Evolutionary conservation across 2,888 invertebrate species (phyloP), one percentile per base, ranked within the genome.

Genomic region (Nycteola revayana): DNA sequence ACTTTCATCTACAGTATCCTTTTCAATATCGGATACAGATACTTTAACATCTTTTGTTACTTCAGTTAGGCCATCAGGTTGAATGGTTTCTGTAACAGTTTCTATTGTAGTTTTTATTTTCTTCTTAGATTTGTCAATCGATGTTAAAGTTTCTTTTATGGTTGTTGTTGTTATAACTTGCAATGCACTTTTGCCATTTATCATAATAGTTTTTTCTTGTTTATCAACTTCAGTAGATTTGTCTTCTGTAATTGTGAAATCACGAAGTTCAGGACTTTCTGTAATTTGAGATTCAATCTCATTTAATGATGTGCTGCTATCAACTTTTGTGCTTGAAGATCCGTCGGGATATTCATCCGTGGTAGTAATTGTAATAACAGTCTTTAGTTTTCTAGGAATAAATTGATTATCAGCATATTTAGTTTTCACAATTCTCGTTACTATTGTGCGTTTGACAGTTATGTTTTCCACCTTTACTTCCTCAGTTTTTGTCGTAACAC

Each of bases 341-440:
- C 88, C 85, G 44, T 89, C 89, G 9, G 89, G 88, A 45, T 82
- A 88, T 30, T 73, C 67, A 45, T 90, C 88, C 14, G 79, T 84
- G 6, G 83, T 87, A 6, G 79, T 83, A 0, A 79, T 52, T 10
- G 67, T 71, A 7, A 75, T 80, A 1, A 73, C 68, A 5, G 72
- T 86, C 45, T 89, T 89, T 9, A 87, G 37, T 60, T 88, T 89
- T 36, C 57, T 72, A 7, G 75, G 65, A 28, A 60, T 52, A 1
- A 69, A 75, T 23, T 68, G 37, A 8, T 44, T 50, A 56, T 89
- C 77, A 1, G 67, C 72, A 49, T 84, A 85, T 33, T 72, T 84
- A 1, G 76, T 82, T 62, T 76, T 85, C 0, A 74, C 39, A 37
- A 67, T 57, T 49, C 60, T 79, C 5, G 83, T 85, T 1, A 74